Evolutionary conservation across 2,888 invertebrate species (phyloP), one percentile per base, ranked within the genome.

Genomic region (Lasioglossum figueresi): DNA sequence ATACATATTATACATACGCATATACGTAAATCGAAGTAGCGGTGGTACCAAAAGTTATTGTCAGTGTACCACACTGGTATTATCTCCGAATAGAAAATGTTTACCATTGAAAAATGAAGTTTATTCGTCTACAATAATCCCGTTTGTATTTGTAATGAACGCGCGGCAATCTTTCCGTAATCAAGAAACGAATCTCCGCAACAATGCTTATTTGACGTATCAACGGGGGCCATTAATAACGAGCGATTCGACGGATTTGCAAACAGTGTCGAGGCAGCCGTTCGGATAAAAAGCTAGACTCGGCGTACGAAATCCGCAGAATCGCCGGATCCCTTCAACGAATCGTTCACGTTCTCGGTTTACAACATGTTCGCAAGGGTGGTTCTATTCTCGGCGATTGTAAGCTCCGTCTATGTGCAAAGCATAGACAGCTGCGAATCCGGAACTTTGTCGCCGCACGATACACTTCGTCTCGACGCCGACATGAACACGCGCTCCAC

Each of bases 31-130:
- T 56, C 68, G 82, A 48, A 70, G 70, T 75, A 79, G 79, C 72
- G 40, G 56, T 43, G 76, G 77, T 82, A 88, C 68, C 74, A 71
- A 83, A 43, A 56, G 71, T 87, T 75, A 88, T 71, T 80, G 63
- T 86, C 83, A 19, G 37, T 76, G 81, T 80, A 82, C n/a, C 76
- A 66, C 75, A 81, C 76, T 70, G 70, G 37, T 68, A 68, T 68
- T 73, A 52, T 75, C 75, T 85, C 79, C 78, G 70, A 80, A 78
- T 76, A 83, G 73, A 85, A 82, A 82, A 79, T 73, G 76, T 85
- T 85, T 86, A 82, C 73, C 66, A 85, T 79, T 37, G 23, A 45
- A 37, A 56, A 52, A 34, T 23, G 23, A 71, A n/a, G 16, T 43
- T 43, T 71, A 27, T 43, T 71, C 70, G 40, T 14, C 40, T 14